Base-by-base conservation (phyloP, 2,888 invertebrate species). In the Ophioninae sp. region DNA sequence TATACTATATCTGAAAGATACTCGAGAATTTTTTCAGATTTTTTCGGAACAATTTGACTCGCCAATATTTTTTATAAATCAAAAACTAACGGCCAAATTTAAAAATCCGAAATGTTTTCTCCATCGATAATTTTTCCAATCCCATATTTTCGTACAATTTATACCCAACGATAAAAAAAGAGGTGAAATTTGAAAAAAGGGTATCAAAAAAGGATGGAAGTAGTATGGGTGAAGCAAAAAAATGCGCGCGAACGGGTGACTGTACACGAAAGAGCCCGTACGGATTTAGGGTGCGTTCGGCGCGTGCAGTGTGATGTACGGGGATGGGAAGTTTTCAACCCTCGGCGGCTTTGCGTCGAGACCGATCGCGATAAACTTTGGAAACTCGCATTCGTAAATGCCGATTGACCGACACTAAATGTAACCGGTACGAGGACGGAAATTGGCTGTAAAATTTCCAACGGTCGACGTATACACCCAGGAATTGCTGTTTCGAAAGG, bases 301-400 rank as follows among this genome's bases (percentile, higher is more conserved):
- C 71, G 64, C 67, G 41, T 65, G 51, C 56, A 56, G 64, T 75
- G 56, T 13, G 22, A 75, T 65, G 51, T 37, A 72, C 59, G 56
- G 75, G 22, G 17, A 71, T 44, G 63, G 22, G 68, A 59, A 76
- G 76, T 76, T 67, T 67, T 59, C 59, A 67, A 6, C 41, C 65
- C 64, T 41, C 10, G 41, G 67, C 68, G 83, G 85, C 85, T 87
- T 44, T 88, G 88, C 88, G 23, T 86, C 81, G 71, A 65, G 41
- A 84, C 85, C 85, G 87, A 88, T 90, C 88, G 89, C 88, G 88
- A 90, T 89, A 90, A 90, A 90, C 87, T 88, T 88, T 79, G 81
- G 81, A 77, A 75, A 74, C 76, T 68, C 80, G 74, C 56, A 82
- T 85, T 79, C 85, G 85, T 86, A 86, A 84, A 83, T 86, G 87